Evolutionary conservation across 2,888 invertebrate genomes (phyloP), one percentile per base, ranked within the genome.

Genomic region (Morpho helenor): DNA sequence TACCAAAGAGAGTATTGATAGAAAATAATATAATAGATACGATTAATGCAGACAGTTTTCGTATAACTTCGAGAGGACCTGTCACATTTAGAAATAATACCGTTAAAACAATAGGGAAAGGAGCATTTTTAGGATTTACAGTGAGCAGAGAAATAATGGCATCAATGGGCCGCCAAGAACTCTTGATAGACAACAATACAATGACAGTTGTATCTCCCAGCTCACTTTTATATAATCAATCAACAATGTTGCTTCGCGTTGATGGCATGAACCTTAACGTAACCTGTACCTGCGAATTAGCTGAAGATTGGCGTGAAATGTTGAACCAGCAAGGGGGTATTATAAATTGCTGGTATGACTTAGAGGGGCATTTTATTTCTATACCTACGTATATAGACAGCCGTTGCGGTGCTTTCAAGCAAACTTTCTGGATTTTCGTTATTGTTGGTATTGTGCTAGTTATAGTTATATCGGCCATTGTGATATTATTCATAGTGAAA

Each of bases 51-150:
- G 94, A 94, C 67, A 93, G 93, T 3, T 94, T 95, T 71, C 92
- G 92, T 68, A 85, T 95, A 44, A 82, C 79, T 9, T 91, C 92
- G 0, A 87, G 91, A 57, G 94, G 94, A 3, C 91, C 93, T 9
- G 92, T 94, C 39, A 87, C 92, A 8, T 92, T 96, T 70, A 92
- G 92, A 71, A 93, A 94, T 81, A 95, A 95, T 75, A 88, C 87
- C 8, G 92, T 95, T 59, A 82, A 79, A 2, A 85, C 82, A 49
- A 73, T 94, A 0, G 86, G 90, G 49, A 87, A 92, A 56, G 94
- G 93, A 3, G 94, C 94, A 7, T 94, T 95, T 67, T 77, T 91
- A 7, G 94, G 93, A 0, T 91, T 94, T 22, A 84, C 78, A 10
- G 86, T 91, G 7, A 91, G 92, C 51, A 75, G 78, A 31, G 89